Evolutionary conservation across 2,113 vertebrate genomes (phyloP), one percentile per base, ranked within the genome.

Genomic region (Nyctibius bracteatus): DNA sequence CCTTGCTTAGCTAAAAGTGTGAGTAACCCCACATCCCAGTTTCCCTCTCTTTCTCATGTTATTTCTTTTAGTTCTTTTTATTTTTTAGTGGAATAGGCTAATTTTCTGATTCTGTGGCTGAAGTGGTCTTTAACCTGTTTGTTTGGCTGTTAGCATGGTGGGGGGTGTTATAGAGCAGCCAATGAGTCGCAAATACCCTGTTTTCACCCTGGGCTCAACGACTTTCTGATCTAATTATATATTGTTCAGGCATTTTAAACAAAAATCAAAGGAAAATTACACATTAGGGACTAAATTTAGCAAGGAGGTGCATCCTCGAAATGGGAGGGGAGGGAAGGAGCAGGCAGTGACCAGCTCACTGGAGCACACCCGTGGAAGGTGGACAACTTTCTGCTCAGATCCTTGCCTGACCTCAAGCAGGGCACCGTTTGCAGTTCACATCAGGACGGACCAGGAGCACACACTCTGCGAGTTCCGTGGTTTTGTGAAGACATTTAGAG

Each of bases 401-500:
- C 81, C n/a, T 54, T 5, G 1, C 24, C 24, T 28, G 37, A 44
- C 2, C 5, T 49, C n/a, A 20, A 46, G 15, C 35, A 19, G 13
- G 39, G 14, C 12, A 47, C 5, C 14, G 3, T 6, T 57, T 23
- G 18, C 8, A 6, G 12, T 37, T 75, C 55, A 1, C 6, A 3
- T 2, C 0, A 0, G 47, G 24, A 3, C 3, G 55, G n/a, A 25
- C 9, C 43, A 16, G 71, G 43, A 91, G 33, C 25, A 1, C 46
- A 10, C 0, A 0, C 5, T 43, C 5, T 20, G 21, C 0, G 1
- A 33, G 20, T 2, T 55, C 28, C 2, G 51, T 7, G 35, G 5
- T 4, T 46, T n/a, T 33, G n/a, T 51, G 77, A 58, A 35, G 49
- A 13, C 18, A 5, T 12, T 37, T 17, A 31, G 41, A 5, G 15